These are phyloP conservation scores for Lophotriccus pileatus DNA, from an alignment of 2,797 vertebrate genomes.

Conservation along the genomic window DNA sequence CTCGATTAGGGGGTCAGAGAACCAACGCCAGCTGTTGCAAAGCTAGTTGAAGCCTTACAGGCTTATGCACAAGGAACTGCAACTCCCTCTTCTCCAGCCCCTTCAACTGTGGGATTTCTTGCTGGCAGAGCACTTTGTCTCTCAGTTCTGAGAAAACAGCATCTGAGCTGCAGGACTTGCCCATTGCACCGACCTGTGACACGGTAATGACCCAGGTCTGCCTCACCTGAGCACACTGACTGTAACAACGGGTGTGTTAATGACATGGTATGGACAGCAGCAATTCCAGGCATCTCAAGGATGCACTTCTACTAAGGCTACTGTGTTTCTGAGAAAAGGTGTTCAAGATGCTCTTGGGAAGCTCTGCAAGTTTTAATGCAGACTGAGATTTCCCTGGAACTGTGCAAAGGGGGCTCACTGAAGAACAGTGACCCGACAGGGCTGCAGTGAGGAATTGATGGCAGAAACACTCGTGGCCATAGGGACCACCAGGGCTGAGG, in stretches of 20 bases:
- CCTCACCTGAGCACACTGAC: neutral
- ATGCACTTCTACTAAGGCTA: neutral
- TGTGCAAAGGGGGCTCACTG: neutral
- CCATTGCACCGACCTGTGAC: neutral
- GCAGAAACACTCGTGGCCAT: neutral
- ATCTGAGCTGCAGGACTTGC: neutral
- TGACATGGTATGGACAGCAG: neutral
- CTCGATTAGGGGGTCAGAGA: neutral
- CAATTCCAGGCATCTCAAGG: neutral
- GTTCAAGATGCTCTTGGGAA: neutral
- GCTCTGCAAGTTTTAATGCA: neutral
- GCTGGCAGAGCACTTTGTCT: neutral
- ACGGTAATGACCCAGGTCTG: neutral
- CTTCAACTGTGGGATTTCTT: neutral
- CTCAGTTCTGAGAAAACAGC: neutral
- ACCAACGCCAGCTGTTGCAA: neutral
- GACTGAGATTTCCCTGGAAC: neutral
- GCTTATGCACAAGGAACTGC: neutral
- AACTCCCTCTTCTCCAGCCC: neutral
- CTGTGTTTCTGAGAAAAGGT: neutral
- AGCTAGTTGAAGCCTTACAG: neutral
- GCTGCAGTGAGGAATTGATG: fast-evolving
- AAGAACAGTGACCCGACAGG: neutral
- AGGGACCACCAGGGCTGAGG: neutral
- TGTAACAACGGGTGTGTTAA: neutral